Percentiles rank a stretch among this genome's conserved stretches.
Conservation (phyloP, 2,888 invertebrate genomes). For the Drosophila nr. fundita region DNA sequence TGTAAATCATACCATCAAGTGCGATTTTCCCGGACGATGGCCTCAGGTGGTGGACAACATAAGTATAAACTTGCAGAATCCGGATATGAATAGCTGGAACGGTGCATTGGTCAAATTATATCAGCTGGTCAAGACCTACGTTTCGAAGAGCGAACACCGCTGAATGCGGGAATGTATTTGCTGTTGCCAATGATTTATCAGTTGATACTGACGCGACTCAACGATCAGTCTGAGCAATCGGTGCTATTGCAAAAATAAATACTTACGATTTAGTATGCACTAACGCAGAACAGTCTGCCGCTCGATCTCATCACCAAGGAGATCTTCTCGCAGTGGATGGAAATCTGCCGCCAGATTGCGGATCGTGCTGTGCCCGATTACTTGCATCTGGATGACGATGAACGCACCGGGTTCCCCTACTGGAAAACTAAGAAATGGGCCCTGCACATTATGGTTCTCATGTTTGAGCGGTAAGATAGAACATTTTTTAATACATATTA, state of each 20-base stretch:
- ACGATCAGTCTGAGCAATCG: slow-evolving; percentile 94
- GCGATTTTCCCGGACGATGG: slow-evolving; percentile 98
- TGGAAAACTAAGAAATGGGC: slow-evolving; percentile 99
- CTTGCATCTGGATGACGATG: slow-evolving; percentile 93
- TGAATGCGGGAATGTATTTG: slow-evolving; percentile 97
- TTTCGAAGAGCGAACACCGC: slow-evolving; percentile 95
- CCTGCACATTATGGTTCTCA: slow-evolving; percentile 94
- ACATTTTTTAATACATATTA: no score
- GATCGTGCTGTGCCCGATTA: slow-evolving; percentile 94
- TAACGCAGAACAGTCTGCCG: slow-evolving; percentile 94
- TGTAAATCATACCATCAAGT: slow-evolving; percentile 96
- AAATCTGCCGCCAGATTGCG: slow-evolving; percentile 92
- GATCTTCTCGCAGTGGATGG: slow-evolving; percentile 98
- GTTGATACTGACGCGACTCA: slow-evolving; percentile 91
- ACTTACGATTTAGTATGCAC: slow-evolving; percentile 93
- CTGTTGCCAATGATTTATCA: slow-evolving; percentile 96
- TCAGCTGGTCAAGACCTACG: slow-evolving; percentile 96
- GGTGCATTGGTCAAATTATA: slow-evolving; percentile 95
- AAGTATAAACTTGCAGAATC: slow-evolving; percentile 95
- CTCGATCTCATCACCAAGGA: slow-evolving; percentile 94
- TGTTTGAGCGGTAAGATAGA: no score
- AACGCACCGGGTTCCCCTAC: slow-evolving; percentile 95
- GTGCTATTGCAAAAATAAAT: slow-evolving; percentile 97
- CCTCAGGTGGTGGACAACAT: slow-evolving; percentile 98
- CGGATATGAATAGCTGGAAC: slow-evolving; percentile 94